A percentile compares a stretch with the other conserved stretches of the same genome.
These are phyloP conservation scores for Diaperis boleti DNA, from an alignment of 2,888 invertebrate genomes.

Conservation along the genomic window DNA sequence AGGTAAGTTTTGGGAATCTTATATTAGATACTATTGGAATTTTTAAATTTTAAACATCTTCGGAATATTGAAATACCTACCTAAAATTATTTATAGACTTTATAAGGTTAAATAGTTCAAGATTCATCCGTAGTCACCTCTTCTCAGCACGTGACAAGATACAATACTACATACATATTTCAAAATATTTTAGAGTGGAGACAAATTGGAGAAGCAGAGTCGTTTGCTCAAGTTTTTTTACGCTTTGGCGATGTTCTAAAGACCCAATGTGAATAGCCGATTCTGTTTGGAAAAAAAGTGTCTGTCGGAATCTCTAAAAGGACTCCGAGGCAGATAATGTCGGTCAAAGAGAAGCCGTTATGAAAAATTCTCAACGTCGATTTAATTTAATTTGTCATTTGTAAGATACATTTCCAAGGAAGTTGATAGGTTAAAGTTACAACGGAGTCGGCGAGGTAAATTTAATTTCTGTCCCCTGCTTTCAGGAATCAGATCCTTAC, in stretches of 20 bases:
- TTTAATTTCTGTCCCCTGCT: conserved; percentile 22
- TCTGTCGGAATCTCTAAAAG: conserved; percentile 3
- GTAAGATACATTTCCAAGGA: conserved; percentile 21
- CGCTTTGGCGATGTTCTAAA: conserved; percentile 19
- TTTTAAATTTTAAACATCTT: no score
- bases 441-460: conserved; percentile 27
- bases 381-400: conserved; percentile 35
- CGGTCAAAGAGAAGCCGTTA: conserved; percentile 4
- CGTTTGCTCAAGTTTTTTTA: no score
- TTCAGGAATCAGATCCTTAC: conserved; percentile 28
- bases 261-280: conserved; percentile 7
- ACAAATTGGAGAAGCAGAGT: no score
- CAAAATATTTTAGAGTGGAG: conserved; percentile 34
- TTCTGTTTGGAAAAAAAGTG: conserved; percentile 17
- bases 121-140: no score
- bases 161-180: no score
- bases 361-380: conserved; percentile 16
- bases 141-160: no score
- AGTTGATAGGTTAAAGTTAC: conserved; percentile 33
- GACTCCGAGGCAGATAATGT: conserved; percentile 5
- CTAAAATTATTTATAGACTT: no score
- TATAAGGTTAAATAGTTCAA: no score
- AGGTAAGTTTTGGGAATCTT: no score
- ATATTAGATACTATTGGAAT: no score
- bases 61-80: no score